A percentile compares a stretch with the other conserved stretches of the same genome.
Conservation (phyloP, 2,113 vertebrate species). For the Pachypanchax playfairii region DNA sequence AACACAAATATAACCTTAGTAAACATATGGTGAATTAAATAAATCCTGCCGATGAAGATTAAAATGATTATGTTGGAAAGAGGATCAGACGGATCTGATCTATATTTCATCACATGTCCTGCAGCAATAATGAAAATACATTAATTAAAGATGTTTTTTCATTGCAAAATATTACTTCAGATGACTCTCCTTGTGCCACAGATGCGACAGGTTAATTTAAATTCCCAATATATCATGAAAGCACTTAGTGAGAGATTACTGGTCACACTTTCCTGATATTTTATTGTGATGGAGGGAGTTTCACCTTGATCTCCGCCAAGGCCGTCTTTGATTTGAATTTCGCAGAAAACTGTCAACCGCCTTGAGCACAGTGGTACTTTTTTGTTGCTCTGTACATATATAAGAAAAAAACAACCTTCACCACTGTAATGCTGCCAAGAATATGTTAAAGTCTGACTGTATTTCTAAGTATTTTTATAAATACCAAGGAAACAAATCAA, state of each 20-base stretch:
- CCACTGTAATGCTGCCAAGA: slow-evolving; percentile 43
- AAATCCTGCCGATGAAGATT: background rate
- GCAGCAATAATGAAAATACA: slow-evolving; percentile 4
- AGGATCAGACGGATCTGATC: background rate
- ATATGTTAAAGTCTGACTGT: slow-evolving; percentile 28
- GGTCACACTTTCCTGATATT: slow-evolving; percentile 41
- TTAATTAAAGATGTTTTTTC: slow-evolving; percentile 13
- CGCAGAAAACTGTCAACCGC: slow-evolving; percentile 41
- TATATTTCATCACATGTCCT: slow-evolving; percentile 5
- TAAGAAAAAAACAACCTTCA: slow-evolving; percentile 51
- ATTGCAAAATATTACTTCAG: background rate
- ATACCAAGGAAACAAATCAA: slow-evolving; percentile 50
- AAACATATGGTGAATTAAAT: background rate
- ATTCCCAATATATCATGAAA: slow-evolving; percentile 10
- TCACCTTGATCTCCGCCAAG: slow-evolving; percentile 54
- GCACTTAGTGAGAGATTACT: slow-evolving; percentile 29
- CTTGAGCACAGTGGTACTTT: slow-evolving; percentile 41
- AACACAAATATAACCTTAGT: too few relatives aligned
- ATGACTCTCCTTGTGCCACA: too few relatives aligned
- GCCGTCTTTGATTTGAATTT: slow-evolving; percentile 39
- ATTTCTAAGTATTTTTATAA: slow-evolving; percentile 41
- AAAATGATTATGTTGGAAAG: slow-evolving; percentile 1
- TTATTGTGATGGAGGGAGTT: slow-evolving; percentile 35
- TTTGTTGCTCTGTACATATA: slow-evolving; percentile 30
- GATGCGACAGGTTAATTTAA: slow-evolving; percentile 4